Evolutionary conservation across 2,888 invertebrate genomes (phyloP).

Genomic region (Morpho helenor): DNA sequence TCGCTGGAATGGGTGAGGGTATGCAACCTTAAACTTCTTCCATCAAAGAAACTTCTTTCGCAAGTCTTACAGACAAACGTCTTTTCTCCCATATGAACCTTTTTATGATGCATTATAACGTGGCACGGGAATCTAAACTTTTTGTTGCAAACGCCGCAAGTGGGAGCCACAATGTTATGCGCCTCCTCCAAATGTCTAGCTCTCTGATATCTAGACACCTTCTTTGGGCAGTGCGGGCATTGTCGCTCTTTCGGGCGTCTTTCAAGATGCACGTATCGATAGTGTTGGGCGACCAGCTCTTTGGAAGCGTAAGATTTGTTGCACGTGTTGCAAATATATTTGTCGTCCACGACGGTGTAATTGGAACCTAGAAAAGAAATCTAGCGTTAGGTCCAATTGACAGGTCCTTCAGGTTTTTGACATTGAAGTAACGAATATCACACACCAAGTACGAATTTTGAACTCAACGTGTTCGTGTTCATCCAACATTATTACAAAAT

Average conservation of each 20-base stretch:
- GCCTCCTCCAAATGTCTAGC: constrained; percentile 40
- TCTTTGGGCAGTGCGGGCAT: constrained; percentile 28
- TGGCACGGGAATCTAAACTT: constrained; percentile 37
- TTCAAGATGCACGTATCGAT: constrained; percentile 39
- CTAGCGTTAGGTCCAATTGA: background rate
- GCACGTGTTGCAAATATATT: constrained; percentile 39
- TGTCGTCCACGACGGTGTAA: constrained; percentile 2
- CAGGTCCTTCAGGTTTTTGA: too few relatives aligned
- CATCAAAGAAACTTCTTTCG: background rate
- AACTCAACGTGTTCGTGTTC: too few relatives aligned
- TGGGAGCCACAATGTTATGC: constrained; percentile 40
- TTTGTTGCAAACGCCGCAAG: constrained; percentile 41
- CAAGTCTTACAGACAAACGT: constrained; percentile 1
- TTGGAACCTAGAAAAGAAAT: constrained; percentile 8
- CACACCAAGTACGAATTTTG: too few relatives aligned
- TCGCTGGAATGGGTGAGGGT: constrained; percentile 2
- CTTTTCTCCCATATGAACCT: constrained; percentile 39
- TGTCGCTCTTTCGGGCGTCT: constrained; percentile 28
- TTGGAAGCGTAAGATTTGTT: constrained; percentile 31
- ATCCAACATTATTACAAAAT: too few relatives aligned
- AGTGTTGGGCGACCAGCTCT: constrained; percentile 38
- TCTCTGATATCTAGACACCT: constrained; percentile 23
- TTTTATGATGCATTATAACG: constrained; percentile 39
- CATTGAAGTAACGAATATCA: too few relatives aligned
- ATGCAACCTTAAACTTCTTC: background rate